Conservation (phyloP, 2,113 vertebrate genomes). For the Tachycineta bicolor region DNA sequence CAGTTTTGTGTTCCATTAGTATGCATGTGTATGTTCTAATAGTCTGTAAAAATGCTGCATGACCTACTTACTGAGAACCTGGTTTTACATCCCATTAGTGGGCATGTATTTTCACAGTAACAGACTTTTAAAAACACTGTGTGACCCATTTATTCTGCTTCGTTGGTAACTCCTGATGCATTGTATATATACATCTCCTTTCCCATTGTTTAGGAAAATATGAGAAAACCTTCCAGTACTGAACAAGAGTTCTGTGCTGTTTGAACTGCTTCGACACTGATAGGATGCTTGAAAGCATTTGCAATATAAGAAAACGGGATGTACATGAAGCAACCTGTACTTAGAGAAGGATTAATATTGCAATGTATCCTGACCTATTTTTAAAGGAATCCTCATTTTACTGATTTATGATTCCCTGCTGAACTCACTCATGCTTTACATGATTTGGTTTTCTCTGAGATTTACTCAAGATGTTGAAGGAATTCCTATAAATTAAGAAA, state of each 20-base stretch:
- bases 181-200: not conserved
- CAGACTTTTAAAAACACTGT: slow-evolving; percentile 32
- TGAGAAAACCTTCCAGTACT: not conserved
- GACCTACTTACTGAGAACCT: slow-evolving; percentile 64
- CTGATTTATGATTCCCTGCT: not conserved
- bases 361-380: slow-evolving; percentile 44
- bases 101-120: slow-evolving; percentile 41
- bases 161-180: not conserved
- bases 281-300: not conserved
- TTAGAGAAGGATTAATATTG: slow-evolving; percentile 31
- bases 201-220: not conserved
- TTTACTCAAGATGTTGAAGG: not conserved
- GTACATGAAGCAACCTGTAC: not conserved
- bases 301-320: not conserved
- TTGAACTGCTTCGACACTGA: not conserved
- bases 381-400: slow-evolving; percentile 27
- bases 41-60: slow-evolving; percentile 42
- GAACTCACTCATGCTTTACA: not conserved
- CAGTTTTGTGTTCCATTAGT: slow-evolving; percentile 57
- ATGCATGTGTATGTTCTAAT: slow-evolving; percentile 56
- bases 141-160: slow-evolving; percentile 66
- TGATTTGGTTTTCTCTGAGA: not conserved
- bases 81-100: slow-evolving; percentile 57
- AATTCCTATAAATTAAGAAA: not conserved
- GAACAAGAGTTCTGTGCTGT: not conserved